Evolutionary conservation across 2,888 invertebrate genomes (phyloP).

Genomic region (Tromatobia lineatoria): DNA sequence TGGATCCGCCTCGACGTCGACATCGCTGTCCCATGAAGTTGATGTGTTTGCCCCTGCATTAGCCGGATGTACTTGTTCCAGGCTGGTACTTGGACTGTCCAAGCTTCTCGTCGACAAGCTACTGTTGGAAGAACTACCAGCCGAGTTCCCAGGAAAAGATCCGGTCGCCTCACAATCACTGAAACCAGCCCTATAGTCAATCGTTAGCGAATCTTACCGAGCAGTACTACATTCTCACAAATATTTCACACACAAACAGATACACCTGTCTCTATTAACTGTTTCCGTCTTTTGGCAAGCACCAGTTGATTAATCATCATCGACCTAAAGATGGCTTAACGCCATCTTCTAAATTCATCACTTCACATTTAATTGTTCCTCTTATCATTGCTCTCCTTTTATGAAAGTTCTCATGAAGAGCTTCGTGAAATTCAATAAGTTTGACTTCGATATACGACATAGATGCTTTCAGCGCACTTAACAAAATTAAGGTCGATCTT

Average conservation of each 20-base stretch:
- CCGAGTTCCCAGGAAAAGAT: conserved; percentile 83
- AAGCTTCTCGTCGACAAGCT: conserved; percentile 85
- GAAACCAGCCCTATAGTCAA: conserved; percentile 80
- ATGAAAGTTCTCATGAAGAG: too few relatives aligned
- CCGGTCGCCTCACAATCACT: conserved; percentile 83
- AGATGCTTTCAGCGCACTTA: too few relatives aligned
- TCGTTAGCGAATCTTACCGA: conserved; percentile 75
- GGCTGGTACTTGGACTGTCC: conserved; percentile 91
- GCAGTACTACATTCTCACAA: conserved; percentile 27
- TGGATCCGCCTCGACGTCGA: conserved; percentile 89
- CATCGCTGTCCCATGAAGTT: conserved; percentile 86
- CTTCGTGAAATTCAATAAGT: too few relatives aligned
- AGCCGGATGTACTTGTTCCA: conserved; percentile 88
- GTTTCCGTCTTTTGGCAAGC: not conserved
- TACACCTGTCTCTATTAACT: not conserved
- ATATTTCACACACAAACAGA: not conserved
- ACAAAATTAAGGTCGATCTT: too few relatives aligned
- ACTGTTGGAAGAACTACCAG: conserved; percentile 84
- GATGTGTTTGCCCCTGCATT: conserved; percentile 79
- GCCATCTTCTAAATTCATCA: too few relatives aligned
- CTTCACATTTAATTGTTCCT: too few relatives aligned
- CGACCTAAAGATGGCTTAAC: not conserved
- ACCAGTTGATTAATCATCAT: not conserved
- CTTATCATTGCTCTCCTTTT: too few relatives aligned
- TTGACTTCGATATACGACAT: too few relatives aligned